Percentiles rank a stretch among this genome's conserved stretches.
These are phyloP conservation scores for Boloria euphrosyne DNA, from an alignment of 2,888 invertebrate species.

Conservation along the genomic window DNA sequence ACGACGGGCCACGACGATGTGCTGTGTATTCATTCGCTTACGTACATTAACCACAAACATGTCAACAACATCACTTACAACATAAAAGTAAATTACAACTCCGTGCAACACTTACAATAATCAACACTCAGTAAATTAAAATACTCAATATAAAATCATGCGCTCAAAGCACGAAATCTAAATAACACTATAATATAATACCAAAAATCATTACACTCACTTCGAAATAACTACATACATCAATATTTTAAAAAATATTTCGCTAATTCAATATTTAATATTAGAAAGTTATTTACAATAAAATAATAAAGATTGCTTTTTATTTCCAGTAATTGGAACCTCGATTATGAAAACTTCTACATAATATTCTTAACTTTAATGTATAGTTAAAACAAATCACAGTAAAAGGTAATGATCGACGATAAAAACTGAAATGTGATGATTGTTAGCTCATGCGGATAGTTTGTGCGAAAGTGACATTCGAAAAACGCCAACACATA, in stretches of 20 bases:
- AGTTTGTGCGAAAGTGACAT: constrained; percentile 47
- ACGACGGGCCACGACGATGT: constrained; percentile 40
- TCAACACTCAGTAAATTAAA: constrained; percentile 65
- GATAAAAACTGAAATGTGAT: constrained; percentile 62
- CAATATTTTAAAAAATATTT: constrained; percentile 42
- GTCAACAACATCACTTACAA: constrained; percentile 52
- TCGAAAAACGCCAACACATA: constrained; percentile 28
- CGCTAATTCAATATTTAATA: constrained; percentile 28
- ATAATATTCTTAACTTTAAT: constrained; percentile 49
- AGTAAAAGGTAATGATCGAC: constrained; percentile 73
- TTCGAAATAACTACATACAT: constrained; percentile 54
- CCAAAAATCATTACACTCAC: constrained; percentile 51
- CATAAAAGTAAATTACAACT: constrained; percentile 61
- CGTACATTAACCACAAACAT: constrained; percentile 50
- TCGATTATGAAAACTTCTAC: constrained; percentile 58
- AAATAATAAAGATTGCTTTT: constrained; percentile 33
- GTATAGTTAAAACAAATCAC: constrained; percentile 74
- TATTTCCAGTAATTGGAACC: constrained; percentile 56
- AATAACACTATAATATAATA: constrained; percentile 61
- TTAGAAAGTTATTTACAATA: constrained; percentile 47
- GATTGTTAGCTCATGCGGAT: constrained; percentile 45
- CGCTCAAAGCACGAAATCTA: constrained; percentile 76
- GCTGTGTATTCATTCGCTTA: constrained; percentile 38
- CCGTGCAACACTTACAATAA: constrained; percentile 65
- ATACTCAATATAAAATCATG: constrained; percentile 71